Evolutionary conservation across 2,797 vertebrate species (phyloP).

Genomic region (Cyclopterus lumpus): DNA sequence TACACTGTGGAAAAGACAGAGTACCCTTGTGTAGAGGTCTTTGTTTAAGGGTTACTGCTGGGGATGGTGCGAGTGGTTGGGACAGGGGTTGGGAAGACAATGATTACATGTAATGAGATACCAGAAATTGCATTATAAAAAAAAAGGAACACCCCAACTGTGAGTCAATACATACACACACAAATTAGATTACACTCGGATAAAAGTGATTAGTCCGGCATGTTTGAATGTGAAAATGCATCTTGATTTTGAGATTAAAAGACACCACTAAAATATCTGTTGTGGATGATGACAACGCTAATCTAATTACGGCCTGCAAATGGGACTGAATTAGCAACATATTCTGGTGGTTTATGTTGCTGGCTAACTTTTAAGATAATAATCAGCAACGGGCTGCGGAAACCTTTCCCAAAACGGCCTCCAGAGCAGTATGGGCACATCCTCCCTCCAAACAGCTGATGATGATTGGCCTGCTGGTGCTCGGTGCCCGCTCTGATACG

Average conservation of each 20-base stretch:
- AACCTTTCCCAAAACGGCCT: constrained; percentile 32
- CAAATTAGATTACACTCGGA: constrained; percentile 39
- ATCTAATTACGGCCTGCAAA: constrained; percentile 33
- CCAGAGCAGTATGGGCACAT: constrained; percentile 17
- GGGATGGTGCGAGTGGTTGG: constrained; percentile 20
- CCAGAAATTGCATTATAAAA: constrained; percentile 56
- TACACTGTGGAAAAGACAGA: constrained; percentile 22
- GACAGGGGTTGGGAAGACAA: constrained; percentile 11
- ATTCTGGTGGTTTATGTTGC: constrained; percentile 32
- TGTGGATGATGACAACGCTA: constrained; percentile 1
- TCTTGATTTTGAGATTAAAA: constrained; percentile 44
- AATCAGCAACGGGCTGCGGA: constrained; percentile 38
- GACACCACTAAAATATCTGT: neutral
- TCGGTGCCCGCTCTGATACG: constrained; percentile 29
- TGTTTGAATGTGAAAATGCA: constrained; percentile 37
- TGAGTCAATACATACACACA: constrained; percentile 11
- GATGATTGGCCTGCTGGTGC: constrained; percentile 51
- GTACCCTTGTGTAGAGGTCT: constrained; percentile 52
- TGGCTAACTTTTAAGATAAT: constrained; percentile 39
- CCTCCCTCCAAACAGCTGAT: constrained; percentile 32
- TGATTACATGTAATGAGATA: constrained; percentile 69
- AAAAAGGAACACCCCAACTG: constrained; percentile 16
- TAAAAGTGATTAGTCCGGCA: constrained; percentile 8
- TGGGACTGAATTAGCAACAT: constrained; percentile 34
- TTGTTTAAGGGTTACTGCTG: constrained; percentile 51